These are phyloP conservation scores for Sebastiscus albofasciatus DNA, from an alignment of 2,797 vertebrate genomes.

Conservation along the genomic window DNA sequence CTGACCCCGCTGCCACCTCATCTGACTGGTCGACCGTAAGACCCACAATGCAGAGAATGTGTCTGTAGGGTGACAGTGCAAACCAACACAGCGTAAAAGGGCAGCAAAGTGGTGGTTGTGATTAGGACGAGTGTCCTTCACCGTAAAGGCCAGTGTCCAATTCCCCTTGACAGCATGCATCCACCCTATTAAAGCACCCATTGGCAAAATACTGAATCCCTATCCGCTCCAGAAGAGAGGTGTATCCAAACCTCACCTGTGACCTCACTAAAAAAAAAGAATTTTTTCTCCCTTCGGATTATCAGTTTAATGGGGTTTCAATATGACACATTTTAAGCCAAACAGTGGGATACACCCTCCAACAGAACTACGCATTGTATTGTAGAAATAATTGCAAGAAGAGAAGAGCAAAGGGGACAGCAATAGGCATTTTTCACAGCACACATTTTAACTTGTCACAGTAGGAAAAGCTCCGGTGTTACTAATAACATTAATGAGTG, in stretches of 20 bases:
- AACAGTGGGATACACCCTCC: background rate
- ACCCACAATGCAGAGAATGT: slow-evolving; percentile 27
- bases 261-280: background rate
- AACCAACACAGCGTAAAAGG: slow-evolving; percentile 35
- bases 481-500: too few species aligned
- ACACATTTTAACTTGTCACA: background rate
- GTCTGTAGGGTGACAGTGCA: slow-evolving; percentile 40
- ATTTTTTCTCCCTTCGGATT: background rate
- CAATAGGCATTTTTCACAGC: background rate
- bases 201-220: background rate
- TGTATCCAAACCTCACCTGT: background rate
- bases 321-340: too few species aligned
- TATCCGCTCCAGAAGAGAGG: background rate
- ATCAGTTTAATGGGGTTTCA: background rate
- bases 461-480: background rate
- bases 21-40: slow-evolving; percentile 23
- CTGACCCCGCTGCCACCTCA: slow-evolving; percentile 31
- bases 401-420: background rate
- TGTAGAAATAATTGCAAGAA: too few species aligned
- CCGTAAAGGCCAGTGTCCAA: background rate
- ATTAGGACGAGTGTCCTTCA: slow-evolving; percentile 1
- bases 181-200: background rate
- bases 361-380: too few species aligned
- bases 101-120: slow-evolving; percentile 14
- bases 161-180: background rate